Base-by-base conservation (phyloP, 37 sponge, comb jelly and placozoan genomes). In the Tethya wilhelma region DNA sequence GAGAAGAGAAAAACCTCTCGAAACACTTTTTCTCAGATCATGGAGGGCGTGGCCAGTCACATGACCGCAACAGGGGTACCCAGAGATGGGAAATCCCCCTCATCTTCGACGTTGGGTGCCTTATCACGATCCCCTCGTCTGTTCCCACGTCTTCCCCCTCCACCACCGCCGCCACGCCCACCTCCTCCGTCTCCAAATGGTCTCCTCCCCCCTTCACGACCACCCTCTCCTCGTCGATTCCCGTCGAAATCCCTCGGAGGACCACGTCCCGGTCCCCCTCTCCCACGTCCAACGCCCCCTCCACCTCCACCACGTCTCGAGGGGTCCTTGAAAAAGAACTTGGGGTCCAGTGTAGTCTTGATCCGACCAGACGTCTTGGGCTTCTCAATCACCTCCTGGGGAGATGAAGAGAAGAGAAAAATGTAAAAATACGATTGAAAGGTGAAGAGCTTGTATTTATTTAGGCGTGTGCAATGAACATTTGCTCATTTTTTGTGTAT, bases 311-410 rank as follows among this genome's bases (percentile, higher is more conserved):
- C 73, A 38, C 88, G 80, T 23, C 88, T 44, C 19, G 79, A 39
- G 2, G 80, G 64, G 5, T 83, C 83, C 56, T 92, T 87, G 34
- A 72, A 78, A 67, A 75, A 87, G 67, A 83, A 84, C 40, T 56
- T 81, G 28, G 75, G 33, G 23, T 88, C 73, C 30, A 81, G 44
- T 17, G 78, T 77, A 0, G 78, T 84, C 45, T 82, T 72, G 30
- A 79, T 64, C 0, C 94, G 74, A 40, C 87, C 94, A 72, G 87
- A 93, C 0, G 90, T 89, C 74, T 93, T 86, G 7, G 69, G 66
- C 64, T 89, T 89, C 77, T 86, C 90, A 83, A 89, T 82, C 44
- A 90, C 87, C 64, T 89, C 90, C 94, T 89, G 67, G 32, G 37
- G n/a, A n/a, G n/a, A n/a, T n/a, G n/a, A n/a, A n/a, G n/a, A n/a